These are phyloP conservation scores for Dicerorhinus sumatrensis DNA, from an alignment of 2,113 vertebrate genomes.

Conservation along the genomic window DNA sequence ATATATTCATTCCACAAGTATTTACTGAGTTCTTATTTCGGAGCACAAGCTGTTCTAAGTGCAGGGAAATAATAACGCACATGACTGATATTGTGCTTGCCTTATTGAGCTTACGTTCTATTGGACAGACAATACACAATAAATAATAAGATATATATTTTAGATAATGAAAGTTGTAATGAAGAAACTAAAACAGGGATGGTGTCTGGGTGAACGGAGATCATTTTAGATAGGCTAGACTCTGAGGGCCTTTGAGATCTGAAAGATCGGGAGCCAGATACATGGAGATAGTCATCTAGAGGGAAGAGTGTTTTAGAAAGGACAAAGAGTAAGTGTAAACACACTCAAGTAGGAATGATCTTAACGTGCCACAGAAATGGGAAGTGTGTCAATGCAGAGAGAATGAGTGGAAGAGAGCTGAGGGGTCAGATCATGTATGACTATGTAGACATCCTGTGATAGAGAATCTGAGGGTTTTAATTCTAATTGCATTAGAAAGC, in stretches of 20 bases:
- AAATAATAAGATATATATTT: neutral
- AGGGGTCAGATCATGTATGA: neutral
- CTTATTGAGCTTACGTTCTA: neutral
- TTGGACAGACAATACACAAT: neutral
- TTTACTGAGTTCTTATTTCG: neutral
- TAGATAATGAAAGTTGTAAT: neutral
- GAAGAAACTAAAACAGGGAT: neutral
- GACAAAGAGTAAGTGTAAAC: neutral
- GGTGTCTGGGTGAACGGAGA: neutral
- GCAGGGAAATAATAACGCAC: neutral
- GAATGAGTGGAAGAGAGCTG: neutral
- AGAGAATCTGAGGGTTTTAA: neutral
- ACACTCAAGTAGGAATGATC: neutral
- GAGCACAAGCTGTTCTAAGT: neutral
- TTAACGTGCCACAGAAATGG: neutral
- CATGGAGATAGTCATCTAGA: neutral
- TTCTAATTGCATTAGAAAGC: neutral
- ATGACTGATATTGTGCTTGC: neutral
- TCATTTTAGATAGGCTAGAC: neutral
- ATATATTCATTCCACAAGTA: neutral
- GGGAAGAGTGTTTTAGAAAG: neutral
- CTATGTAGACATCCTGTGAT: neutral
- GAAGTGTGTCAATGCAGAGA: neutral
- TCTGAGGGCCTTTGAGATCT: neutral
- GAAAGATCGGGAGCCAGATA: neutral